Percentiles rank a stretch among this genome's conserved stretches.
phyloP scores from a whole-genome alignment of 2,113 vertebrate species.

The Nycticorax nycticorax region DNA sequence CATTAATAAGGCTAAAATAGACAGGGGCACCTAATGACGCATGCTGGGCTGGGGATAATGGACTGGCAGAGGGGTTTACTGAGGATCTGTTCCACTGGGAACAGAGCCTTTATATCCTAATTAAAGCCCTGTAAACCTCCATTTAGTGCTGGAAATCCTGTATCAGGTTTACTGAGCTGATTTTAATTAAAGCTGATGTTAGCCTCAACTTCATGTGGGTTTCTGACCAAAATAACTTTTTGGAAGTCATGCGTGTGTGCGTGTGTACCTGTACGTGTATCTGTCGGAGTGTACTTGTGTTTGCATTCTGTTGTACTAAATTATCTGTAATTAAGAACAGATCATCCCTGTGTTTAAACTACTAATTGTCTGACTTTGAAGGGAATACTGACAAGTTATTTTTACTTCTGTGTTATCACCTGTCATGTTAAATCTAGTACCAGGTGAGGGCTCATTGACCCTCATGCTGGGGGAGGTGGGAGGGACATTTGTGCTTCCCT shows the following conservation, averaged over 20 bases:
- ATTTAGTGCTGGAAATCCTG: conserved; percentile 79
- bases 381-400: conserved; percentile 36
- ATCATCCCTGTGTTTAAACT: neutral
- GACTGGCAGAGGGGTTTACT: conserved; percentile 69
- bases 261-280: neutral
- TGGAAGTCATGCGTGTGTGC: neutral
- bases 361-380: conserved; percentile 1
- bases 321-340: neutral
- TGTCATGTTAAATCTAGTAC: conserved; percentile 43
- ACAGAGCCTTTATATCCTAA: conserved; percentile 76
- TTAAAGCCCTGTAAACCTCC: conserved; percentile 79
- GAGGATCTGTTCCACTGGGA: conserved; percentile 75
- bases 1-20: conserved; percentile 82
- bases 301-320: neutral
- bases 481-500: neutral
- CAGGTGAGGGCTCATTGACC: conserved; percentile 41
- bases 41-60: conserved; percentile 77
- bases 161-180: conserved; percentile 74
- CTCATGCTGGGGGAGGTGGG: neutral
- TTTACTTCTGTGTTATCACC: conserved; percentile 7
- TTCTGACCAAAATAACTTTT: conserved; percentile 57
- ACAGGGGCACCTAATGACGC: conserved; percentile 77
- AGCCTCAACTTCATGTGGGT: conserved; percentile 47
- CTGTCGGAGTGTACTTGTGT: neutral
- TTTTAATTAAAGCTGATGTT: conserved; percentile 77